Evolutionary conservation across 2,888 invertebrate species (phyloP), one percentile per base, ranked within the genome.

Genomic region (Leucophenga montana): DNA sequence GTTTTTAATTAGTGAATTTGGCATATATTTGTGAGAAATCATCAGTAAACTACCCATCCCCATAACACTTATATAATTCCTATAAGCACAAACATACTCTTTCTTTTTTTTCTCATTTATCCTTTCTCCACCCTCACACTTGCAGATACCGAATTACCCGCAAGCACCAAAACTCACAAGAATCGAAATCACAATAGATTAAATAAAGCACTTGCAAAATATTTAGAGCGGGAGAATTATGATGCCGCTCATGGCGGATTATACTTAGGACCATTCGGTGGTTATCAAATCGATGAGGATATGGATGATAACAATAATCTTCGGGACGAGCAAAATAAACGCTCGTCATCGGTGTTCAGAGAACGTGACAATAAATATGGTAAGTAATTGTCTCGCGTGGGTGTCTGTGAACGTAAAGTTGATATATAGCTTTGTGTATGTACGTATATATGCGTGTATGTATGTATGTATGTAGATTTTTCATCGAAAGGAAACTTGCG

Each of bases 361-460:
- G 88, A 89, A 78, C 84, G 89, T 75, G 86, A 86, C 69, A 85
- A 83, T 76, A 85, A 86, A 73, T 85, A 84, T 74, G 88, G 88
- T 88, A 83, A 85, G 87, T 85, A 71, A 68, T 9, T 33, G 50
- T n/a, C 6, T 5, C 5, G 50, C 48, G 46, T 66, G 31, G 33
- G 50, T 20, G 27, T 14, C 27, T 39, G 9, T 39, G 9, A 39
- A 8, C 11, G 39, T 5, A 8, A 39, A 39, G 27, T 27, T 2
- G 3, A 27, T 4, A 27, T 3, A 27, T 27, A 27, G 27, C 27
- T 27, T 27, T 27, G 27, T 27, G 27, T 27, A 27, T 27, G 4
- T 27, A 27, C 4, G 2, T 46, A n/a, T 18, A 20, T 0, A 33
- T 33, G 33, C 16, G 16, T 9, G 54, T 44, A n/a, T 1, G 20